Evolutionary conservation across 1,140 invertebrate genomes (phyloP), one percentile per base, ranked within the genome.

Genomic region (Pectinophora gossypiella): DNA sequence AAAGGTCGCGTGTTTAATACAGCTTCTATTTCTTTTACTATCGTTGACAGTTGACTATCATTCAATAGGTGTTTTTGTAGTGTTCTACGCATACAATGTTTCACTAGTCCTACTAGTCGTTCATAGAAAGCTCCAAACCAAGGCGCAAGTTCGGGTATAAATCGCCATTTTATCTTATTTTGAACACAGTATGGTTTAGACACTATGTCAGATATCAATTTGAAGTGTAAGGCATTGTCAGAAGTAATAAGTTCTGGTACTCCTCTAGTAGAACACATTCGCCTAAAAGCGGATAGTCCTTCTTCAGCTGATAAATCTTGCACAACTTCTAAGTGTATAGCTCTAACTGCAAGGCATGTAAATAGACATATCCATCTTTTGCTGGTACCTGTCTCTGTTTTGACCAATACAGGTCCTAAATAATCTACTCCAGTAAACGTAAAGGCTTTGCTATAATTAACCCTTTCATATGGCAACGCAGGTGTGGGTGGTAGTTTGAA

Each of bases 181-280:
- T 19, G 32, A 38, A 61, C 52, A 21, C 66, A 64, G 6, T 51
- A 59, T 6, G 12, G 18, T 7, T 38, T 38, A 9, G 51, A 23
- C n/a, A 53, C n/a, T 21, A 53, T 16, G 9, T 44, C 32, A 5
- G 42, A 23, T 38, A 23, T 46, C 12, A 53, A 38, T 45, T 53
- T 53, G 18, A 53, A 53, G 10, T 45, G 16, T 15, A 19, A 12
- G 1, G 42, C 51, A 18, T 53, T 53, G 15, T 53, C 51, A 1
- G 45, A 55, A 15, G 65, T 53, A 5, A 3, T 80, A 94, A n/a
- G 21, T 21, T 20, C 15, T n/a, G 66, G 66, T 10, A 59, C 16
- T 18, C 70, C 74, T 44, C 71, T 50, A 48, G 67, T 35, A 0
- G 68, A 54, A 20, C 76, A 54, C 48, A 82, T 79, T 12, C 72